A percentile compares a stretch with the other conserved stretches of the same genome.
These are phyloP conservation scores for Choloepus didactylus DNA, from an alignment of 2,797 vertebrate genomes.

Conservation along the genomic window DNA sequence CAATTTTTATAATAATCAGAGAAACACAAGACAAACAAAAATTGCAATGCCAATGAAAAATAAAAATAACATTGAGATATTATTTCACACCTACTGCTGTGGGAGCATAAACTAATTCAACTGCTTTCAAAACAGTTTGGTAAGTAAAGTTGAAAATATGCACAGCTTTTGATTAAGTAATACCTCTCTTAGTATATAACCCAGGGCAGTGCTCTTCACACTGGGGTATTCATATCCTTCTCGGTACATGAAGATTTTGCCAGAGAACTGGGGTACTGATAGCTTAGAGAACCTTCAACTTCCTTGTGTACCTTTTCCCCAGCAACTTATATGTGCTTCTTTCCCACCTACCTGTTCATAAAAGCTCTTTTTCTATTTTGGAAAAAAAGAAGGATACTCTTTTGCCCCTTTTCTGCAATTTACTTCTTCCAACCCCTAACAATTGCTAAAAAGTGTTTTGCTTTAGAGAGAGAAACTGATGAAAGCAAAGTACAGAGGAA, in stretches of 20 bases:
- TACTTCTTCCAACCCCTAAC: no score
- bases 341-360: background rate
- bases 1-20: background rate
- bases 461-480: no score
- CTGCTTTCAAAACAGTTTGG: background rate
- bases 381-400: background rate
- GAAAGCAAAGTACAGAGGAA: no score
- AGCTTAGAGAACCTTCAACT: background rate
- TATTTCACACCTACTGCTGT: background rate
- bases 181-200: background rate
- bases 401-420: background rate
- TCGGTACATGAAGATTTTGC: background rate
- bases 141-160: background rate
- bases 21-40: conserved; percentile 3
- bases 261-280: background rate
- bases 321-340: background rate
- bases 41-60: background rate
- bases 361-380: background rate
- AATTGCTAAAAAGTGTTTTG: no score
- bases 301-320: background rate
- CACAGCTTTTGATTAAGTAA: background rate
- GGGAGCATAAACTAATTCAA: background rate
- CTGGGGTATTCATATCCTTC: background rate
- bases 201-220: background rate
- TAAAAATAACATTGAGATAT: background rate